These are phyloP conservation scores for Triplophysa siluroides DNA, from an alignment of 2,113 vertebrate species.

Conservation along the genomic window DNA sequence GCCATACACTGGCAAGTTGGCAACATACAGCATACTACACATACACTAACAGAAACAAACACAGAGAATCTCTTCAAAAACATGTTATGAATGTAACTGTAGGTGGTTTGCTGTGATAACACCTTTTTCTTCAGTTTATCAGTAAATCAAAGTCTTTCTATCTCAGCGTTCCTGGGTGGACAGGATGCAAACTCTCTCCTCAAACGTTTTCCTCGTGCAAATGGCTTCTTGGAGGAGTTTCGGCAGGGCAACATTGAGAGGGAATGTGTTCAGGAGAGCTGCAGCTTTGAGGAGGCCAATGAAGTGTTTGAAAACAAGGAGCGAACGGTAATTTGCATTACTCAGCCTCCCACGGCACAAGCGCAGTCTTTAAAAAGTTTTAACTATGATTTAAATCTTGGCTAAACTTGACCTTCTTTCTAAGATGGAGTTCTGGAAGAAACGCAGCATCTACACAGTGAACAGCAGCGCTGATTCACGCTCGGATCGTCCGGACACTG, in stretches of 20 bases:
- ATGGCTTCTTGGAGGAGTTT: constrained; percentile 84
- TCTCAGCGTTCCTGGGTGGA: constrained; percentile 79
- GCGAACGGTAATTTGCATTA: constrained; percentile 72
- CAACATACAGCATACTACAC: neutral
- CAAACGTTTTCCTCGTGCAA: constrained; percentile 82
- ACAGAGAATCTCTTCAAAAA: neutral
- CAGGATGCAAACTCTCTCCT: constrained; percentile 80
- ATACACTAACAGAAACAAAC: constrained; percentile 21
- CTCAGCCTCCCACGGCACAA: neutral
- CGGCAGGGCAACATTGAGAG: constrained; percentile 83
- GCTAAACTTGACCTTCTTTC: neutral
- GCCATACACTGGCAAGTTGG: neutral
- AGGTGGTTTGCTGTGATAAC: neutral
- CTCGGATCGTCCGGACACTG: constrained; percentile 75
- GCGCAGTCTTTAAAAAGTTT: neutral
- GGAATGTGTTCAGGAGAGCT: constrained; percentile 85
- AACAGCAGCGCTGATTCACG: constrained; percentile 74
- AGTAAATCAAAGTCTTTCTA: neutral
- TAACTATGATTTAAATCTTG: neutral
- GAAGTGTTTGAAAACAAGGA: constrained; percentile 89
- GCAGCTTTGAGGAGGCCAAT: constrained; percentile 88
- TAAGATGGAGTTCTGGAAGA: constrained; percentile 91
- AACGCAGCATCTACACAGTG: constrained; percentile 78
- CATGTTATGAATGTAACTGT: neutral
- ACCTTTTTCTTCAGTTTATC: constrained; percentile 1